Evolutionary conservation across 2,797 vertebrate genomes (phyloP).

Genomic region (Pseudochromis fuscus): DNA sequence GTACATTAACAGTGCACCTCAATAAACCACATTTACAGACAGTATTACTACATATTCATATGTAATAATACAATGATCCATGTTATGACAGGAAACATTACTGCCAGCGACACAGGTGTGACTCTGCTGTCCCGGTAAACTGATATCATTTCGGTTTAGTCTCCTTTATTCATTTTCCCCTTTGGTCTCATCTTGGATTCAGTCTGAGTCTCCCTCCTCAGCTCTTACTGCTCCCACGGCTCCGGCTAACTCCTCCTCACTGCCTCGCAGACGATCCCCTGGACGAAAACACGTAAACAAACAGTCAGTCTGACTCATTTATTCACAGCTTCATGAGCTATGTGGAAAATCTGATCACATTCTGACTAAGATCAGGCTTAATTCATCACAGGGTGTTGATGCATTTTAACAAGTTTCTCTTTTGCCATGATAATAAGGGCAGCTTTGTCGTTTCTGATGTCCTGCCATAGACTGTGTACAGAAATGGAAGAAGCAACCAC

Average conservation of each 20-base stretch:
- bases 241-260: constrained; percentile 89
- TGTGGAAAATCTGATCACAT: not conserved
- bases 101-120: constrained; percentile 20
- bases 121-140: constrained; percentile 21
- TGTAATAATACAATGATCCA: constrained; percentile 29
- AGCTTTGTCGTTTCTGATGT: too few relatives aligned
- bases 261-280: constrained; percentile 94
- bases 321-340: constrained; percentile 2
- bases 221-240: constrained; percentile 84
- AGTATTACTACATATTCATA: constrained; percentile 8
- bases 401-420: not conserved
- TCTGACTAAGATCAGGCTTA: not conserved
- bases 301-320: constrained; percentile 17
- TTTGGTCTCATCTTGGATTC: constrained; percentile 66
- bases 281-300: constrained; percentile 52
- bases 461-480: too few relatives aligned
- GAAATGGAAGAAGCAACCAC: too few relatives aligned
- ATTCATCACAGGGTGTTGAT: not conserved
- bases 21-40: constrained; percentile 37
- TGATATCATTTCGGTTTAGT: not conserved
- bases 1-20: constrained; percentile 27
- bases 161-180: not conserved
- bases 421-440: not conserved
- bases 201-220: constrained; percentile 91
- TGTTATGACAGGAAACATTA: constrained; percentile 24